phyloP scores from a whole-genome alignment of 2,888 invertebrate genomes.

The Drosophila atroscutellata region DNA sequence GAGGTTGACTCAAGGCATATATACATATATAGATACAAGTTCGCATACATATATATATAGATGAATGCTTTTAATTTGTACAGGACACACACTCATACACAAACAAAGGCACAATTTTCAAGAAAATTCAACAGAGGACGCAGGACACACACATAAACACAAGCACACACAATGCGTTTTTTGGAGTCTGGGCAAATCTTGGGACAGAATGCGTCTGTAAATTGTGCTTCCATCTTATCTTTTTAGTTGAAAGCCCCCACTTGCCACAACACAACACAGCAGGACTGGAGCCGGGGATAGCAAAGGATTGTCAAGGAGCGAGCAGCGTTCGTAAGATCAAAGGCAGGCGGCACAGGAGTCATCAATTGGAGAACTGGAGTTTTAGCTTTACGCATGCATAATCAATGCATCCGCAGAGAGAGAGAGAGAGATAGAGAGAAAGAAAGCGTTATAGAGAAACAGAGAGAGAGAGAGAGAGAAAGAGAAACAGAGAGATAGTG shows the following conservation, averaged over 20 bases:
- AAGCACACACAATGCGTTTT: constrained; percentile 13
- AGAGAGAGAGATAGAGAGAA: neutral
- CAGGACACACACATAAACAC: constrained; percentile 22
- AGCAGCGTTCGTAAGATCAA: constrained; percentile 49
- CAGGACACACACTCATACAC: constrained; percentile 45
- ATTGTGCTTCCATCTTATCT: constrained; percentile 72
- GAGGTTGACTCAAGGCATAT: constrained; percentile 41
- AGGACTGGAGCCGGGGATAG: constrained; percentile 9
- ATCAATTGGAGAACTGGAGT: constrained; percentile 48
- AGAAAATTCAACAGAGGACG: constrained; percentile 63
- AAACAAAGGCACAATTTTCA: constrained; percentile 67
- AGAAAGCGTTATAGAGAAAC: constrained; percentile 5
- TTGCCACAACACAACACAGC: constrained; percentile 17
- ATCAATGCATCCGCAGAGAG: constrained; percentile 66
- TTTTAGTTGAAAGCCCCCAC: constrained; percentile 73
- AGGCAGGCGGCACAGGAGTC: constrained; percentile 36
- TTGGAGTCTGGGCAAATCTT: constrained; percentile 68
- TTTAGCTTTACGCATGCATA: constrained; percentile 77
- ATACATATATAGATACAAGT: constrained; percentile 7
- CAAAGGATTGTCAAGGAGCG: constrained; percentile 40
- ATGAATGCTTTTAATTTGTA: constrained; percentile 78
- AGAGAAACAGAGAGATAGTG: constrained; percentile 7
- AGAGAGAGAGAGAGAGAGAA: constrained; percentile 8
- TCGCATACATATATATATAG: constrained; percentile 7
- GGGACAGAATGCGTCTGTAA: constrained; percentile 59